phyloP scores from a whole-genome alignment of 2,888 invertebrate species.

The Eurytoma californica region DNA sequence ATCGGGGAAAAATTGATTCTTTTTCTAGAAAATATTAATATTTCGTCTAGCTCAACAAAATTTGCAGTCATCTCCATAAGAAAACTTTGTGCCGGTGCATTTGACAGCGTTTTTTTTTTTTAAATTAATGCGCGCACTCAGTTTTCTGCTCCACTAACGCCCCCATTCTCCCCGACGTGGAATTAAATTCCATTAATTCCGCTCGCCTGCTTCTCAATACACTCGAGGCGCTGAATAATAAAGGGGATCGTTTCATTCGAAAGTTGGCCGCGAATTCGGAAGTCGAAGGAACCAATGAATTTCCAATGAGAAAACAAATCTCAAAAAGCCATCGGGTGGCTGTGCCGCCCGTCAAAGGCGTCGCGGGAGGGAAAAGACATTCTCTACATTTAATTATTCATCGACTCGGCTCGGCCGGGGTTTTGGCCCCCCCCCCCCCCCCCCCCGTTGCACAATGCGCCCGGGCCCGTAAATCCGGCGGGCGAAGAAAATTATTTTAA shows the following conservation, averaged over 20 bases:
- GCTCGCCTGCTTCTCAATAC: background rate
- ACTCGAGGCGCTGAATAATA: conserved; percentile 44
- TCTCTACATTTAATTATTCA: conserved; percentile 52
- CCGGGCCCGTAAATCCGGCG: too few species aligned
- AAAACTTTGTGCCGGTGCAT: background rate
- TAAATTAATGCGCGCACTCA: too few species aligned
- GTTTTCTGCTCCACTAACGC: background rate
- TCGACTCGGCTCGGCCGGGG: background rate
- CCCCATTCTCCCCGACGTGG: background rate
- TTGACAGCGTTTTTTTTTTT: too few species aligned
- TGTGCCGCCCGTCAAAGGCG: conserved; percentile 32
- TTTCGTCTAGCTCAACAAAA: background rate
- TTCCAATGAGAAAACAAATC: conserved; percentile 54
- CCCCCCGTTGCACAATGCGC: too few species aligned
- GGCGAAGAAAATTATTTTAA: too few species aligned
- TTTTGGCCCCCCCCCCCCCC: too few species aligned
- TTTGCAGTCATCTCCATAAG: background rate
- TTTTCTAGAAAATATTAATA: background rate
- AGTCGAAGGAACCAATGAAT: conserved; percentile 54
- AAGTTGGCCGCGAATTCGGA: conserved; percentile 13
- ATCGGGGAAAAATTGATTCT: too few species aligned
- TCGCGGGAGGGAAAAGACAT: conserved; percentile 5
- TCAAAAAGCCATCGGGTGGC: conserved; percentile 37
- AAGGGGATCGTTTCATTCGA: conserved; percentile 45
- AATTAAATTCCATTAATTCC: conserved; percentile 26